These are phyloP conservation scores for Odontomyia ornata DNA, from an alignment of 2,888 invertebrate species.

Conservation along the genomic window DNA sequence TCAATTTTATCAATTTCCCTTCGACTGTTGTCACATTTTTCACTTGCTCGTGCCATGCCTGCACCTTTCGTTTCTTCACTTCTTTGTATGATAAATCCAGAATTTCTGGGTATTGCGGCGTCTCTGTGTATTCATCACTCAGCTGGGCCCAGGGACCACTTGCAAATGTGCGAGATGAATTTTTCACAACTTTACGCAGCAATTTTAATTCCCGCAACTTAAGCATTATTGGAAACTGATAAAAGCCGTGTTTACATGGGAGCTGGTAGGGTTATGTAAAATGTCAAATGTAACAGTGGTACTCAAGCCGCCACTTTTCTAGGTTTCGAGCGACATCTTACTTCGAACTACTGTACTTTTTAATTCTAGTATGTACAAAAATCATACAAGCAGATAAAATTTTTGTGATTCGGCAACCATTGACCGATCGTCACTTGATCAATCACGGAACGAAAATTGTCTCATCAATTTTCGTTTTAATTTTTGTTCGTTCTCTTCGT, in stretches of 20 bases:
- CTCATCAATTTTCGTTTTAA: conserved; percentile 18
- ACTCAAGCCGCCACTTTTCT: too few relatives aligned
- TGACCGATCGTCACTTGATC: not conserved
- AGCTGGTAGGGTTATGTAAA: conserved; percentile 7
- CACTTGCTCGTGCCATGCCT: conserved; percentile 69
- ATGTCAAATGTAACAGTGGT: not conserved
- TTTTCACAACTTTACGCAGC: not conserved
- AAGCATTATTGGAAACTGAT: not conserved
- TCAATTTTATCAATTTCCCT: conserved; percentile 83
- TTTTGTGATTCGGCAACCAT: too few relatives aligned
- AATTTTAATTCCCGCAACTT: conserved; percentile 37
- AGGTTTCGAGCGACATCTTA: too few relatives aligned
- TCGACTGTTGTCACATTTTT: conserved; percentile 76
- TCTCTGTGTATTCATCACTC: conserved; percentile 58
- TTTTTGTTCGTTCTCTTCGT: conserved; percentile 20
- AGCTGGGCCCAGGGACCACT: conserved; percentile 25
- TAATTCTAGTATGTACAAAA: too few relatives aligned
- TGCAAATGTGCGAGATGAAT: not conserved
- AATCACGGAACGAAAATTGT: not conserved
- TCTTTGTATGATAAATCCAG: conserved; percentile 68
- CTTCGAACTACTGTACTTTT: too few relatives aligned
- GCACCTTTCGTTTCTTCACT: conserved; percentile 64
- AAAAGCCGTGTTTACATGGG: conserved; percentile 20
- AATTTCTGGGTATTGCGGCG: conserved; percentile 71
- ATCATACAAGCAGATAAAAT: too few relatives aligned